Percentiles rank a stretch among this genome's conserved stretches.
These are phyloP conservation scores for Motacilla tschutschensis DNA, from an alignment of 2,113 vertebrate species.

Conservation along the genomic window DNA sequence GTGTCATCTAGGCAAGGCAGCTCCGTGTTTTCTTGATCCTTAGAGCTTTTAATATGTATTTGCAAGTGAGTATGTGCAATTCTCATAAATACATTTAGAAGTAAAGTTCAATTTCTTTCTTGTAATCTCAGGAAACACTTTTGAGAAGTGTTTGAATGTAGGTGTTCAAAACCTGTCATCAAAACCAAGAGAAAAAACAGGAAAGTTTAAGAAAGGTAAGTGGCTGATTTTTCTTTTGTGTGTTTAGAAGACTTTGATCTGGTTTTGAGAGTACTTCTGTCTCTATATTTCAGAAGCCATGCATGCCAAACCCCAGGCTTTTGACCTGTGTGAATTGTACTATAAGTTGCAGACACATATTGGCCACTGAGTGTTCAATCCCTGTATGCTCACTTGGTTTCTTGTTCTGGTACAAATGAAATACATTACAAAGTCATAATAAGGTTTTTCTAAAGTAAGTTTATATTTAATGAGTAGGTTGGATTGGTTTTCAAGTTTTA, in stretches of 20 bases:
- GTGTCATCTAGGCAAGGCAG: background rate
- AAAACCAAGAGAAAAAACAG: background rate
- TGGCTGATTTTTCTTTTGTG: background rate
- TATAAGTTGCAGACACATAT: background rate
- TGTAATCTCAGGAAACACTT: background rate
- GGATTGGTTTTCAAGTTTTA: background rate
- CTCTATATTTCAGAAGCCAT: background rate
- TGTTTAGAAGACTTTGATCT: background rate
- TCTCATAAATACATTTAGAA: background rate
- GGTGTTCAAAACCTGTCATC: background rate
- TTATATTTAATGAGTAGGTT: background rate
- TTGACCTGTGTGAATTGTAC: background rate
- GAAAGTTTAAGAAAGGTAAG: background rate
- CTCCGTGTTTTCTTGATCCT: background rate
- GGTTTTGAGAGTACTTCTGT: background rate
- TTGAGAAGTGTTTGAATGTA: background rate
- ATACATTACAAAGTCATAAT: background rate
- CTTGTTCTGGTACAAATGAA: background rate
- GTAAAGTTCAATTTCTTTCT: background rate
- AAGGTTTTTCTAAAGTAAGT: background rate
- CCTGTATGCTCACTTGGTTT: background rate
- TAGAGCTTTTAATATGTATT: background rate
- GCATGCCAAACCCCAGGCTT: background rate
- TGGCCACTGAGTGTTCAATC: background rate
- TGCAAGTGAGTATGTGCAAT: background rate